Evolutionary conservation across 2,888 invertebrate species (phyloP).

Genomic region (Rhynchonema sp.): DNA sequence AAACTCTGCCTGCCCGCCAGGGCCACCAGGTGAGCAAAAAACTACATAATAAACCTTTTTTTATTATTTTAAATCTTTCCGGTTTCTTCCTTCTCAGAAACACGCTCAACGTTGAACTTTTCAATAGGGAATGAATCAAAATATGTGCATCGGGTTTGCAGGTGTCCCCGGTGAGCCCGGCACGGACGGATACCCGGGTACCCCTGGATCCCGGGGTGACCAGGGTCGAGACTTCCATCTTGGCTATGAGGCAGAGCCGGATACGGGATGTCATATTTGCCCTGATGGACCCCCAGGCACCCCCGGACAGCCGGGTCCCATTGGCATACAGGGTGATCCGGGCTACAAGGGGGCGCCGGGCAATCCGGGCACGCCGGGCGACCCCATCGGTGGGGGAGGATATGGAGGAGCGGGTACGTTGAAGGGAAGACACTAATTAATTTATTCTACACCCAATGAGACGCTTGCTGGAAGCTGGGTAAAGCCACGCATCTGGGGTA

Average conservation of each 20-base stretch:
- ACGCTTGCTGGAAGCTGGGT: too few relatives aligned
- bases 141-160: background rate
- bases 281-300: background rate
- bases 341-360: background rate
- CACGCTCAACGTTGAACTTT: too few relatives aligned
- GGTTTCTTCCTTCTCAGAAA: too few relatives aligned
- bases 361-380: background rate
- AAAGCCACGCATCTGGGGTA: too few relatives aligned
- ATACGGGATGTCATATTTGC: background rate
- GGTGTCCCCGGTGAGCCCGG: background rate
- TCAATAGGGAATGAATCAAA: too few relatives aligned
- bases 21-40: background rate
- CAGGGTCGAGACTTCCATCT: background rate
- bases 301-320: background rate
- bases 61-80: too few relatives aligned
- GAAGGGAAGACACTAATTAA: too few relatives aligned
- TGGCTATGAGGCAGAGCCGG: background rate
- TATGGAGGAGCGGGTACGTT: background rate
- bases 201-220: background rate
- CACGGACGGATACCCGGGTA: background rate
- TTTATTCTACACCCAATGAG: too few relatives aligned
- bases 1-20: background rate
- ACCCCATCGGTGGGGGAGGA: background rate
- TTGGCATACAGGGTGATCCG: background rate
- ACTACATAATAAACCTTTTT: too few relatives aligned